Evolutionary conservation across 2,113 vertebrate species (phyloP), one percentile per base, ranked within the genome.

Genomic region (Ptilorrhoa leucosticta): DNA sequence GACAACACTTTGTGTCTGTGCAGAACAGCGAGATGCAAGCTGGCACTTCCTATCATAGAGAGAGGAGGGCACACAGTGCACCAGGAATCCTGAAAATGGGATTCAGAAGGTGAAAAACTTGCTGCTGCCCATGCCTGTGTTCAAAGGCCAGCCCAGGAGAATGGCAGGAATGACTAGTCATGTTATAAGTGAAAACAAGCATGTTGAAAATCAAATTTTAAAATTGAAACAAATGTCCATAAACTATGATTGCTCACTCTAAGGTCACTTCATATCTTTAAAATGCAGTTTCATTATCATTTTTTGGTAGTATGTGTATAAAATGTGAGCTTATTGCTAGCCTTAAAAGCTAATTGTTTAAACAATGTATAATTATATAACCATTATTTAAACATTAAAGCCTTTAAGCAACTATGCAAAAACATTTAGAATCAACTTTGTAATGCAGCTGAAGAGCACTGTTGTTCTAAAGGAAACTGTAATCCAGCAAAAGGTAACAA

Each of bases 401-500:
- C 66, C 94, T 86, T 97, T 94, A 96, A 96, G 87, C 92, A 96
- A 95, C 95, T 94, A 92, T 33, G 95, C 37, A 54, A 97, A 97
- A 98, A 96, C 94, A 97, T 95, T 97, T 95, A 97, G 95, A 97
- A 95, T 91, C 86, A 77, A 95, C 86, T 97, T 94, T 93, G 95
- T 90, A 96, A 97, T 79, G 94, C 76, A 90, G 89, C 95, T 96
- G 76, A 97, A 97, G 93, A 95, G 88, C 78, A n/a, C 81, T 94
- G 95, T 93, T 97, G 94, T 93, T 96, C 94, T 90, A 78, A 93
- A 89, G 91, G 89, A 96, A 90, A 96, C 48, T 95, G 57, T 94
- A 96, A 95, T 90, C 95, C 94, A 92, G 95, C 90, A 96, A 97
- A 97, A 98, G 97, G 97, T 98, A 98, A 98, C 95, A 97, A 96